These are phyloP conservation scores for Drosophila eugracilis DNA, from an alignment of 1,140 invertebrate genomes.

Conservation along the genomic window DNA sequence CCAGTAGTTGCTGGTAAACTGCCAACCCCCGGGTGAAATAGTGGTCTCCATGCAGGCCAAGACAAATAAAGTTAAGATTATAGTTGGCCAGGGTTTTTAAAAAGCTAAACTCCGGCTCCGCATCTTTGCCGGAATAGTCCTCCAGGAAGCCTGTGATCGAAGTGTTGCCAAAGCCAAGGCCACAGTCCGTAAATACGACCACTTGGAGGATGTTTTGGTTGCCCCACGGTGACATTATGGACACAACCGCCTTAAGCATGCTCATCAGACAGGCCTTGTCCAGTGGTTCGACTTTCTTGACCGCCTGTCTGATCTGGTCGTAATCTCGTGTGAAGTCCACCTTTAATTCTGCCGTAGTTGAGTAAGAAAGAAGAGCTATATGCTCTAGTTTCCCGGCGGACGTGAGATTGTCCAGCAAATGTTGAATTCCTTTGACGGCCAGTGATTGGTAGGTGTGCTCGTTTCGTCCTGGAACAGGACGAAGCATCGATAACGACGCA, in stretches of 20 bases:
- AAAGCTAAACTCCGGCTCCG: slow-evolving; percentile 86
- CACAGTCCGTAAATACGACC: slow-evolving; percentile 80
- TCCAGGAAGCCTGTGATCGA: slow-evolving; percentile 65
- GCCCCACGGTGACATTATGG: slow-evolving; percentile 77
- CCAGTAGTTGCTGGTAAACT: slow-evolving; percentile 74
- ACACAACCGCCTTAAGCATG: slow-evolving; percentile 68
- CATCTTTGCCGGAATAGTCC: slow-evolving; percentile 40
- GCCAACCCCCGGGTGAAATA: slow-evolving; percentile 83
- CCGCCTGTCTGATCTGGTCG: slow-evolving; percentile 74
- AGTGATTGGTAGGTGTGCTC: slow-evolving; percentile 89
- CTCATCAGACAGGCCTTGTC: slow-evolving; percentile 73
- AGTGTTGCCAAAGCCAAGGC: slow-evolving; percentile 77
- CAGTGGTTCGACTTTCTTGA: slow-evolving; percentile 76
- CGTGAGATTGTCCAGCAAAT: slow-evolving; percentile 93
- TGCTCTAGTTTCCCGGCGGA: slow-evolving; percentile 95
- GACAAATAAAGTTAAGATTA: slow-evolving; percentile 90
- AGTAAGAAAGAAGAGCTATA: slow-evolving; percentile 94
- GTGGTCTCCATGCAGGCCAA: slow-evolving; percentile 86
- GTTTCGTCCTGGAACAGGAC: slow-evolving; percentile 87
- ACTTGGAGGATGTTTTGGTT: slow-evolving; percentile 74
- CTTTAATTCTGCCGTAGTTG: slow-evolving; percentile 89
- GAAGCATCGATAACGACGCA: slow-evolving; percentile 91
- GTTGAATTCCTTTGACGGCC: slow-evolving; percentile 93
- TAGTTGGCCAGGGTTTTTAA: slow-evolving; percentile 91
- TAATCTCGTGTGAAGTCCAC: slow-evolving; percentile 84